Percentiles rank a stretch among this genome's conserved stretches.
These are phyloP conservation scores for Drosophila kuntzei DNA, from an alignment of 2,888 invertebrate species.

Conservation along the genomic window DNA sequence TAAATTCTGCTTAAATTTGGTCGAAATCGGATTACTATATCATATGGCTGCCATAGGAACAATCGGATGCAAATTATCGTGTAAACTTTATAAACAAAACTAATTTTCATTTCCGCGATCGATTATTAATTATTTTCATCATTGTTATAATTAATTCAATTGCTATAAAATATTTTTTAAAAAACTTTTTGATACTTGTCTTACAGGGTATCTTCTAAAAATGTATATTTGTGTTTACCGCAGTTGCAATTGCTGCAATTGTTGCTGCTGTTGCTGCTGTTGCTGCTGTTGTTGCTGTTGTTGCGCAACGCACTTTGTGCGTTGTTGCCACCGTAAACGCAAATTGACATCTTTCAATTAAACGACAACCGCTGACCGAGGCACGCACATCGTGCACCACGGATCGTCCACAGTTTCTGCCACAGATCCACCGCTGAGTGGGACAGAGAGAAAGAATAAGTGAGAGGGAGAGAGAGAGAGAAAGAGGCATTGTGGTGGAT, in stretches of 20 bases:
- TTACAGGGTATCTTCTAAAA: not conserved
- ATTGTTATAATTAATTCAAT: no score
- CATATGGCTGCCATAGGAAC: no score
- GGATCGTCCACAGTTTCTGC: slow-evolving; percentile 12
- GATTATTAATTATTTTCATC: no score
- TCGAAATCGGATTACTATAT: no score
- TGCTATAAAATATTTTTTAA: no score
- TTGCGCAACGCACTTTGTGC: slow-evolving; percentile 77
- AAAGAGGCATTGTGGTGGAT: not conserved
- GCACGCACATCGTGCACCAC: slow-evolving; percentile 49
- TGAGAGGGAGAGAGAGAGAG: not conserved
- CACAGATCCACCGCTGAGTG: slow-evolving; percentile 7
- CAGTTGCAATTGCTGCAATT: not conserved
- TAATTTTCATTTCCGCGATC: no score
- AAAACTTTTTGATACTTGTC: no score
- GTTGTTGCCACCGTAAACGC: slow-evolving; percentile 68
- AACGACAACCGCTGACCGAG: slow-evolving; percentile 60
- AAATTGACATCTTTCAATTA: slow-evolving; percentile 81
- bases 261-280: not conserved
- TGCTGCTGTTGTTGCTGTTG: slow-evolving; percentile 15
- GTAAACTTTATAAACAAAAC: no score
- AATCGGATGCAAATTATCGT: no score
- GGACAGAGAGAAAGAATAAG: not conserved
- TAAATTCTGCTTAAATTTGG: no score
- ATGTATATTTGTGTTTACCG: not conserved